Conservation (phyloP, 2,888 invertebrate genomes). For the Lydus trimaculatus region DNA sequence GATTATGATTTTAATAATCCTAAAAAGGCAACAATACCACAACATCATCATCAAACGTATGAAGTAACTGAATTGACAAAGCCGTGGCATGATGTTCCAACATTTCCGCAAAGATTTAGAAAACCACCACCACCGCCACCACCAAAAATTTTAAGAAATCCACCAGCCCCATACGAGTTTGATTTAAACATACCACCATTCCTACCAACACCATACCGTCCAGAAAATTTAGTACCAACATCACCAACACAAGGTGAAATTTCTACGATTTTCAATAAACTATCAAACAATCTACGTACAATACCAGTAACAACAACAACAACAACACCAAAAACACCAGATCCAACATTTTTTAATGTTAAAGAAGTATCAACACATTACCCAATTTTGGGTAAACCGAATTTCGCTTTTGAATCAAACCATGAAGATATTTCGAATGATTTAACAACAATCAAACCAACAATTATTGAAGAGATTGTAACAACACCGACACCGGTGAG, state of each 20-base stretch:
- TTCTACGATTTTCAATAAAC: slow-evolving; percentile 55
- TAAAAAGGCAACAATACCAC: slow-evolving; percentile 34
- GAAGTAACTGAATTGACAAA: slow-evolving; percentile 58
- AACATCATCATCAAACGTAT: slow-evolving; percentile 51
- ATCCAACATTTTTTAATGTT: slow-evolving; percentile 51
- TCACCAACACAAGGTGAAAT: slow-evolving; percentile 57
- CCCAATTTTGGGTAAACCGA: slow-evolving; percentile 53
- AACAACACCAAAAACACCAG: slow-evolving; percentile 33
- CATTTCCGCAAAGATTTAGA: slow-evolving; percentile 10
- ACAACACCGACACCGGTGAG: slow-evolving; percentile 28
- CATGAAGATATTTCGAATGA: slow-evolving; percentile 44
- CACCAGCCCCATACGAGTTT: slow-evolving; percentile 36
- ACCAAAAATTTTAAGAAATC: slow-evolving; percentile 12
- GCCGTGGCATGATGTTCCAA: slow-evolving; percentile 26
- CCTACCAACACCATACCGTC: slow-evolving; percentile 57
- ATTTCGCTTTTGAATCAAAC: slow-evolving; percentile 25
- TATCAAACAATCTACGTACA: slow-evolving; percentile 44
- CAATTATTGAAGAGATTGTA: slow-evolving; percentile 30
- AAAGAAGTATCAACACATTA: slow-evolving; percentile 61
- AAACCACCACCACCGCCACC: slow-evolving; percentile 16
- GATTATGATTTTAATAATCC: slow-evolving; percentile 45
- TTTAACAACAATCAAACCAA: slow-evolving; percentile 38
- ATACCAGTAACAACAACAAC: slow-evolving; percentile 43
- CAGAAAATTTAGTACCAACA: slow-evolving; percentile 52
- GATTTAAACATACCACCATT: slow-evolving; percentile 49